These are phyloP conservation scores for Lasaia peninsularis DNA, from an alignment of 1,140 invertebrate genomes.

Conservation along the genomic window DNA sequence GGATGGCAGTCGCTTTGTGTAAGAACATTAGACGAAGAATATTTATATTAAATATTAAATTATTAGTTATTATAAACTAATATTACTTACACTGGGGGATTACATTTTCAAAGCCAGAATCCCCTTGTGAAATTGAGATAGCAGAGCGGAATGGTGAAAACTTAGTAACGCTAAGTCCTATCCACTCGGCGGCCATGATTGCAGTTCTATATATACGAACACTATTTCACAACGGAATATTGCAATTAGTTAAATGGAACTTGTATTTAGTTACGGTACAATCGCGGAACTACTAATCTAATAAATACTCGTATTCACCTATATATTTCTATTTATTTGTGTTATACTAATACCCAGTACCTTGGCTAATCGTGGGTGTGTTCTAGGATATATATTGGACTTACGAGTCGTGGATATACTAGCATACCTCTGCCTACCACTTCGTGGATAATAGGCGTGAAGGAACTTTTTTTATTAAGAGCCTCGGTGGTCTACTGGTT, in stretches of 20 bases:
- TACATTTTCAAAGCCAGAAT: constrained; percentile 39
- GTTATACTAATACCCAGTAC: too few species aligned
- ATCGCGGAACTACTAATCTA: neutral
- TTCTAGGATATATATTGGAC: too few species aligned
- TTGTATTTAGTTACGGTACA: constrained; percentile 7
- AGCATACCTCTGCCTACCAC: too few species aligned
- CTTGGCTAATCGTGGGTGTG: too few species aligned
- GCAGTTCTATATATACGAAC: constrained; percentile 32
- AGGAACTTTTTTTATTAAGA: too few species aligned
- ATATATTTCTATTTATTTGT: too few species aligned
- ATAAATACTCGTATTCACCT: too few species aligned
- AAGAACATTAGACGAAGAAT: too few species aligned
- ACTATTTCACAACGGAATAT: constrained; percentile 14
- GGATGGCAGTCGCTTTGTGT: too few species aligned
- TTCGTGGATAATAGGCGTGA: too few species aligned
- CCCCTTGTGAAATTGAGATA: constrained; percentile 60
- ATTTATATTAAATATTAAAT: neutral
- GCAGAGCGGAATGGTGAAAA: constrained; percentile 55
- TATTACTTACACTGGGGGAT: constrained; percentile 1
- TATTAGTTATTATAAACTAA: neutral
- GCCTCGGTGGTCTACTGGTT: too few species aligned
- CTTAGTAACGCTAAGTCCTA: constrained; percentile 66
- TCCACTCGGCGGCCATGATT: constrained; percentile 42
- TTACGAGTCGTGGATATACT: too few species aligned
- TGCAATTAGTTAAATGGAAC: constrained; percentile 27